Evolutionary conservation across 2,888 invertebrate genomes (phyloP).

Genomic region (Synanthedon myopaeformis): DNA sequence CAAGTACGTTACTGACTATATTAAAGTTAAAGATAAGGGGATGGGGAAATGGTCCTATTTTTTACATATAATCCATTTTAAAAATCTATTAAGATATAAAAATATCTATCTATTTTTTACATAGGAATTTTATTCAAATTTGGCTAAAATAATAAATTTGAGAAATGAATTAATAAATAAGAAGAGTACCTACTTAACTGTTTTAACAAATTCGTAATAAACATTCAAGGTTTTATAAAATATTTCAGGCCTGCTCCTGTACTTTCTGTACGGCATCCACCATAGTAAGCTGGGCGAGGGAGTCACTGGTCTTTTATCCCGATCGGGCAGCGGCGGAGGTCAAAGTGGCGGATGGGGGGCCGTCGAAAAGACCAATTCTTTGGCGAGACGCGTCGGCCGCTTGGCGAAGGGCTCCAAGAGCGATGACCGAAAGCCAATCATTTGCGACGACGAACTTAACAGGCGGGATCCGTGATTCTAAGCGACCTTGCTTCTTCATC

Average conservation of each 20-base stretch:
- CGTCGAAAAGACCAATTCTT: conserved; percentile 53
- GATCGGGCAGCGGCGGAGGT: conserved; percentile 47
- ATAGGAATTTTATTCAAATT: too few relatives aligned
- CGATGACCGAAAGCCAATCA: conserved; percentile 60
- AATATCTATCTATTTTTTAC: too few relatives aligned
- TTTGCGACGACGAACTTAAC: conserved; percentile 54
- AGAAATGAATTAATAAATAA: too few relatives aligned
- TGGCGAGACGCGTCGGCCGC: conserved; percentile 49
- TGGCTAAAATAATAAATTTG: neutral
- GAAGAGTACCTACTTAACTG: neutral
- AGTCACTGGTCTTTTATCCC: conserved; percentile 53
- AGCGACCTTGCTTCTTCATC: neutral
- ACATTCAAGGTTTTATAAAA: neutral
- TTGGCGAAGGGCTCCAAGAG: conserved; percentile 45
- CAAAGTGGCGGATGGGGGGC: conserved; percentile 56
- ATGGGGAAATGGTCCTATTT: too few relatives aligned
- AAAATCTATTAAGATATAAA: too few relatives aligned
- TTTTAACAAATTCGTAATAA: neutral
- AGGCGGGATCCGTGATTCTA: conserved; percentile 34
- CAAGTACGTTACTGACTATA: too few relatives aligned
- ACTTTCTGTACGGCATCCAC: conserved; percentile 87
- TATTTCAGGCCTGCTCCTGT: conserved; percentile 79
- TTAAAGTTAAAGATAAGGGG: too few relatives aligned
- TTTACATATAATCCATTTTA: too few relatives aligned
- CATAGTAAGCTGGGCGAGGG: conserved; percentile 83